Conservation (phyloP, 2,888 invertebrate species). For the Conops quadrifasciatus region DNA sequence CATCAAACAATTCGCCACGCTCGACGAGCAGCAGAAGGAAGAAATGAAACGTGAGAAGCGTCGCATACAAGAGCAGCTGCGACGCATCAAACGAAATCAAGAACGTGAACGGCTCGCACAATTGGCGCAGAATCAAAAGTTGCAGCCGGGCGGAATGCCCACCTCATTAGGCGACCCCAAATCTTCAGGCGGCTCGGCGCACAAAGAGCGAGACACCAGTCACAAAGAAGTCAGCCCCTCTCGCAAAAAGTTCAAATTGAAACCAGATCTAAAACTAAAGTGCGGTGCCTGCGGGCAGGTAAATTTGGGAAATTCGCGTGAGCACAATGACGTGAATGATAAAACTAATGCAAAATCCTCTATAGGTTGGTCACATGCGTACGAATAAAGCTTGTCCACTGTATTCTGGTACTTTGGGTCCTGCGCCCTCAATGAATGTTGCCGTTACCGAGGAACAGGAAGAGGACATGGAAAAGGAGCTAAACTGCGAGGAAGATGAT, state of each 20-base stretch:
- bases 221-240: slow-evolving; percentile 72
- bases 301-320: neutral
- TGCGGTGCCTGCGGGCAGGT: slow-evolving; percentile 94
- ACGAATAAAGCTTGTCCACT: slow-evolving; percentile 98
- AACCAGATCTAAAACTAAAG: slow-evolving; percentile 89
- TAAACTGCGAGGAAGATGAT: slow-evolving; percentile 83
- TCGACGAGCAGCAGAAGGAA: slow-evolving; percentile 97
- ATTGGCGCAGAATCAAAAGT: slow-evolving; percentile 62
- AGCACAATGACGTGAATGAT: neutral
- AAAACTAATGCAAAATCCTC: neutral
- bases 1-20: slow-evolving; percentile 92
- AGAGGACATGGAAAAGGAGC: slow-evolving; percentile 72
- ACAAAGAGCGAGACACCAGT: slow-evolving; percentile 58
- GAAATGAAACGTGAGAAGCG: slow-evolving; percentile 98
- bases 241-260: slow-evolving; percentile 83
- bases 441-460: slow-evolving; percentile 86
- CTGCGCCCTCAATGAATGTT: slow-evolving; percentile 72
- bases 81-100: slow-evolving; percentile 94
- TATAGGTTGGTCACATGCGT: slow-evolving; percentile 66
- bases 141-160: slow-evolving; percentile 63
- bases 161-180: slow-evolving; percentile 64
- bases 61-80: slow-evolving; percentile 92
- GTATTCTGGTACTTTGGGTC: slow-evolving; percentile 76
- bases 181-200: slow-evolving; percentile 59
- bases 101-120: slow-evolving; percentile 77